phyloP scores from a whole-genome alignment of 2,113 vertebrate species.

The Pseudois nayaur region DNA sequence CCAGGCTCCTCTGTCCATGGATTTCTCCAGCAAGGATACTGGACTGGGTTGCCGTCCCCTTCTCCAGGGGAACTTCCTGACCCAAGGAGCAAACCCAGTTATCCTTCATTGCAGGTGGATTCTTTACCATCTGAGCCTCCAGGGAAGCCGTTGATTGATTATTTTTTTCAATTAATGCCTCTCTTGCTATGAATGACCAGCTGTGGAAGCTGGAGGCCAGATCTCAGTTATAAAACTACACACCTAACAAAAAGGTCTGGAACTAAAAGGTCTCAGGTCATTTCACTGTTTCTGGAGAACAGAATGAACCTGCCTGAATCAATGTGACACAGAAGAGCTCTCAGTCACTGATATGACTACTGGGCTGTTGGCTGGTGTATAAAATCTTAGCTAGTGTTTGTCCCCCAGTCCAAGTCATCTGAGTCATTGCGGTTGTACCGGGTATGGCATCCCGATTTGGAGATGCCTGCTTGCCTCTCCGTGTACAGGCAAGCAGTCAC shows the following conservation, averaged over 20 bases:
- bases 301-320: background rate
- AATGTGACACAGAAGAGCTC: background rate
- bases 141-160: background rate
- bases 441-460: background rate
- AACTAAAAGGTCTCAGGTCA: background rate
- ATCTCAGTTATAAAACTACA: background rate
- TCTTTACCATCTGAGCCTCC: background rate
- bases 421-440: background rate
- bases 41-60: background rate
- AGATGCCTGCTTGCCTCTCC: constrained; percentile 5
- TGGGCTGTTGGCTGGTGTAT: background rate
- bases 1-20: background rate
- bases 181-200: background rate
- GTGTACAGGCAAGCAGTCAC: background rate
- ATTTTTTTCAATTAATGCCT: background rate
- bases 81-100: background rate
- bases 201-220: background rate
- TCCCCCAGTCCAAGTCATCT: background rate
- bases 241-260: rapidly evolving
- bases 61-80: background rate
- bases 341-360: background rate
- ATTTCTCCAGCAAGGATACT: background rate
- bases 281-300: background rate
- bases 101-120: background rate
- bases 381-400: background rate